Evolutionary conservation across 2,113 vertebrate species (phyloP).

Genomic region (Chaetodon trifascialis): DNA sequence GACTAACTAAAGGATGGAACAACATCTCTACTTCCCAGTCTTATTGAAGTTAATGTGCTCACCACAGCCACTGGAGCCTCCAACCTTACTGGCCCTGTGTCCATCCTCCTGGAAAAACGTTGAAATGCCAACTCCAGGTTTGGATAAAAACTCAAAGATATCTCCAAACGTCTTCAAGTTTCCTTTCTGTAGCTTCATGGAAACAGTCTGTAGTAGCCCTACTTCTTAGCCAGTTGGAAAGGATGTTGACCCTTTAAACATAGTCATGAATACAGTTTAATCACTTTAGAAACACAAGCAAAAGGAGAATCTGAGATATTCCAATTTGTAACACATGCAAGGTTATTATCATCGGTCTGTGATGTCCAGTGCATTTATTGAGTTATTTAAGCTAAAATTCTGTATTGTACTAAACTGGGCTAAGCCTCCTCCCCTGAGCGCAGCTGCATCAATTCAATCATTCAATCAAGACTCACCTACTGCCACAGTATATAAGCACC

Average conservation of each 20-base stretch:
- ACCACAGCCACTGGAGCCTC: constrained; percentile 44
- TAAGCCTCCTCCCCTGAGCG: too few relatives aligned
- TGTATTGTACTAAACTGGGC: too few relatives aligned
- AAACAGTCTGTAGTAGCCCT: constrained; percentile 53
- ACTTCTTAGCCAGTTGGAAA: constrained; percentile 88
- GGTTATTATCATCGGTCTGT: background rate
- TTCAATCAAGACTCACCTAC: too few relatives aligned
- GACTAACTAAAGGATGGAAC: constrained; percentile 33
- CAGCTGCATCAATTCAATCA: too few relatives aligned
- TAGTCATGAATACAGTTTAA: constrained; percentile 37
- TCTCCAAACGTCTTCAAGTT: constrained; percentile 74
- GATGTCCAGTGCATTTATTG: background rate
- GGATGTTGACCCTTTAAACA: constrained; percentile 86
- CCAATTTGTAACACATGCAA: background rate
- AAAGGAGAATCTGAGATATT: background rate
- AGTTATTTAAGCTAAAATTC: background rate
- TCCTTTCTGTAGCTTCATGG: constrained; percentile 55
- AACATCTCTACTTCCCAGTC: constrained; percentile 37
- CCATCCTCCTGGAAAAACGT: constrained; percentile 56
- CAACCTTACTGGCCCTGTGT: constrained; percentile 53
- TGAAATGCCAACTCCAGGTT: constrained; percentile 68
- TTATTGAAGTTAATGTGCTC: constrained; percentile 54
- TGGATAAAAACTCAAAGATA: constrained; percentile 73
- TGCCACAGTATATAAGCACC: too few relatives aligned
- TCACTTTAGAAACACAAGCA: constrained; percentile 19